These are phyloP conservation scores for Brotula barbata DNA, from an alignment of 2,797 vertebrate genomes.

Conservation along the genomic window DNA sequence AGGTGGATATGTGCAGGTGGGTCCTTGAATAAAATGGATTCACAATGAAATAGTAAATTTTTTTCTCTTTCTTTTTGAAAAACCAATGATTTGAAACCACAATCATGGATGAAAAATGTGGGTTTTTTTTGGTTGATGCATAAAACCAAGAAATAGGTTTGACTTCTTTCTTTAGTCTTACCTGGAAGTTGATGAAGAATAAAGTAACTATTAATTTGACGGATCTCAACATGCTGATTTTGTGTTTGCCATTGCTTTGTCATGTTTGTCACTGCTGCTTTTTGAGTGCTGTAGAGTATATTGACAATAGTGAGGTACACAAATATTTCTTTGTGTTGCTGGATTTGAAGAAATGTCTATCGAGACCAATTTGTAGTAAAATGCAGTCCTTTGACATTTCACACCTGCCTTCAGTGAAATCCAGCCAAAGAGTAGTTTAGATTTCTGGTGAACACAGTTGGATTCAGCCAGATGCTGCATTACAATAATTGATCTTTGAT, in stretches of 20 bases:
- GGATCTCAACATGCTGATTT: slow-evolving; percentile 65
- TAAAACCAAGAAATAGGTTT: slow-evolving; percentile 45
- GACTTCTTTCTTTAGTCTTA: slow-evolving; percentile 70
- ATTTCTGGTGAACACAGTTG: slow-evolving; percentile 3
- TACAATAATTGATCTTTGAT: slow-evolving; percentile 6
- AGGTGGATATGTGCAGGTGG: slow-evolving; percentile 61
- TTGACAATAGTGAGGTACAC: no score
- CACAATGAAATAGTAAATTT: slow-evolving; percentile 34
- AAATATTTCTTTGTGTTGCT: neutral
- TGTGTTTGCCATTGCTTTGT: slow-evolving; percentile 59
- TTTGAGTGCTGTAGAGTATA: neutral
- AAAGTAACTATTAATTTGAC: slow-evolving; percentile 77
- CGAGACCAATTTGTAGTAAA: slow-evolving; percentile 5
- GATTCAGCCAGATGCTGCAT: slow-evolving; percentile 14
- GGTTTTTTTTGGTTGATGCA: slow-evolving; percentile 58
- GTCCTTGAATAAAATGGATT: slow-evolving; percentile 42
- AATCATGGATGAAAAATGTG: slow-evolving; percentile 73
- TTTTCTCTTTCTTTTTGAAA: slow-evolving; percentile 46
- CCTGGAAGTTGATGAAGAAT: slow-evolving; percentile 73
- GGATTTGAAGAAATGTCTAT: slow-evolving; percentile 1
- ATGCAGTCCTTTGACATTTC: slow-evolving; percentile 12
- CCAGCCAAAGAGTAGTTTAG: slow-evolving; percentile 16
- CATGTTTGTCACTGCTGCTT: slow-evolving; percentile 23
- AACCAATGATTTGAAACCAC: slow-evolving; percentile 67
- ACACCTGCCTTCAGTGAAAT: slow-evolving; percentile 22